Base-by-base conservation (phyloP, 2,888 invertebrate genomes). In the Luperina testacea region DNA sequence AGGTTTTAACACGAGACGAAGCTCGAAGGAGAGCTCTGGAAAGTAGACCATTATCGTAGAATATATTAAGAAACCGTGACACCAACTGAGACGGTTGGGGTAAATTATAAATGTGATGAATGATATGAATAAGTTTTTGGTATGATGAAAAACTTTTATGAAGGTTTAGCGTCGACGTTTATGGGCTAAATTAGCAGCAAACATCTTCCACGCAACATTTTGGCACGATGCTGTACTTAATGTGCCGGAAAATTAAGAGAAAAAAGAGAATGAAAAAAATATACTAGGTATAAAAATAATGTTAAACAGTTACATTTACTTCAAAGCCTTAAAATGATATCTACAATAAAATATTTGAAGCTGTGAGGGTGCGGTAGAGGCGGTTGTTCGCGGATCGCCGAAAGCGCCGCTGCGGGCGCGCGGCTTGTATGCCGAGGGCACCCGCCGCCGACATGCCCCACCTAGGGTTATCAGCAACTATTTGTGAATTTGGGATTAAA, bases 391-490 rank as follows among this genome's bases (percentile, higher is more conserved):
- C 88, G 88, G 92, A 92, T 88, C 80, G 94, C 94, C 93, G 91
- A 89, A 89, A 91, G 94, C 93, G 90, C 85, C 86, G 90, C 90
- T 87, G 83, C 77, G 87, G 84, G 86, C 90, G 90, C 86, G 90
- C 87, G 91, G 91, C 95, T 91, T 96, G 96, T 96, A 93, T 92
- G 93, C 95, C 95, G 90, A 90, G 89, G 94, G 94, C 94, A 88
- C 83, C 86, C 87, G 85, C 79, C 78, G 88, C 89, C 88, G 90
- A 94, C 93, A 92, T 82, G 90, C 79, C 80, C 81, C 80, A 87
- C 81, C 88, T 87, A 86, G 81, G 82, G 87, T 77, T 80, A 81
- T 73, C 79, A 85, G 72, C 45, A 72, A 80, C 79, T 68, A 81
- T 81, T 77, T 77, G 74, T 59, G 51, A 85, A 82, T 75, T 69